Base-by-base conservation (phyloP, 2,888 invertebrate species). In the Sipha maydis region DNA sequence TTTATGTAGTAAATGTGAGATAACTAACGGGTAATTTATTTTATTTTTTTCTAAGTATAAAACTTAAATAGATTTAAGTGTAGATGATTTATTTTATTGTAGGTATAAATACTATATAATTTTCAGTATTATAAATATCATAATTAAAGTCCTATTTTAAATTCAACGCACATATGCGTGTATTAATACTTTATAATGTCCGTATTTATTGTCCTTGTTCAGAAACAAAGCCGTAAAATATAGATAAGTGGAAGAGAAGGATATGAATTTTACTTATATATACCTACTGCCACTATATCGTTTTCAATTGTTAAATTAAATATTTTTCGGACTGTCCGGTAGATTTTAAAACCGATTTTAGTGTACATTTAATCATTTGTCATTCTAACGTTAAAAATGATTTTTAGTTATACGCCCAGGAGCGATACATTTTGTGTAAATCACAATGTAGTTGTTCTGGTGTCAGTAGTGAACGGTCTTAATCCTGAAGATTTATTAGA, bases 401-500 rank as follows among this genome's bases (percentile, higher is more conserved):
- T 88, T 67, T 88, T 88, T 31, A 75, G 88, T 88, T 88, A 88
- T 31, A 82, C 80, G 28, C 75, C 88, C 19, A 82, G 73, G 31
- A 82, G 88, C 11, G 88, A 88, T 80, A 75, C 3, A 75, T 80
- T 25, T 41, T 80, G 25, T 61, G 73, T 48, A 21, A 61, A 67
- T 48, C 73, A 82, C 61, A 76, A 75, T 48, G 73, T 61, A 48
- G 88, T 75, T 73, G 28, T 86, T 80, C 25, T 86, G 25, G 41
- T 88, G 25, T 71, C 89, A 8, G 31, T 84, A 31, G 31, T 84
- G 31, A 79, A 77, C 34, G 83, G 34, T 71, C 83, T 88, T 11
- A 41, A 88, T 61, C 31, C 82, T 41, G 88, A 88, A 75, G 80
- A 88, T 82, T 88, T 88, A n/a, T 61, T 88, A 75, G 75, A 88